Evolutionary conservation across 2,888 invertebrate species (phyloP), one percentile per base, ranked within the genome.

Genomic region (Hemithea aestivaria): DNA sequence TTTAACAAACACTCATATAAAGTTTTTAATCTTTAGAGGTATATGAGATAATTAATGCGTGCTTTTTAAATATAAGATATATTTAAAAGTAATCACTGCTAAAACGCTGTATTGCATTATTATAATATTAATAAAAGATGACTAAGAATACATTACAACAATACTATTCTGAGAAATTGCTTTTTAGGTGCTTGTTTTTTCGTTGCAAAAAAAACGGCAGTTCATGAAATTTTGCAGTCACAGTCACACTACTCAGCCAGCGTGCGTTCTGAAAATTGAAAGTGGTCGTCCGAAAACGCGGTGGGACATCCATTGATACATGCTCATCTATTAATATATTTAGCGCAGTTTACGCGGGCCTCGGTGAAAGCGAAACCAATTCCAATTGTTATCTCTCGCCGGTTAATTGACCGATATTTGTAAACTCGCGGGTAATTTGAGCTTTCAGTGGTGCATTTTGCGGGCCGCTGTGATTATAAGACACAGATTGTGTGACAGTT

Each of bases 401-500:
- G 63, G 67, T 78, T 81, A 83, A 83, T 83, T 82, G 83, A 75
- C 81, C 81, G 82, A 82, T 80, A 84, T 84, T 81, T 79, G 84
- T 81, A 79, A 81, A 80, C 56, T 56, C 51, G 49, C 44, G 51
- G 53, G 65, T 72, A 73, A 73, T 75, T 66, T 59, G 60, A 52
- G 58, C 62, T 61, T 59, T 62, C 59, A 29, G 43, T 27, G 50
- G 47, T 43, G 35, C 41, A 33, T 26, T 36, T 44, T 41, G 41
- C 10, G 31, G 27, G 27, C 20, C 20, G 26, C 20, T 10, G 23
- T 22, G 23, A 7, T 26, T 7, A 5, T 20, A 8, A n/a, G n/a
- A n/a, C n/a, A n/a, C n/a, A n/a, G n/a, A n/a, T n/a, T n/a, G n/a
- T n/a, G n/a, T n/a, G n/a, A n/a, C n/a, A n/a, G n/a, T n/a, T n/a